Percentiles rank a stretch among this genome's conserved stretches.
Evolutionary conservation across 2,113 vertebrate species (phyloP).

Genomic region (Laterallus jamaicensis): DNA sequence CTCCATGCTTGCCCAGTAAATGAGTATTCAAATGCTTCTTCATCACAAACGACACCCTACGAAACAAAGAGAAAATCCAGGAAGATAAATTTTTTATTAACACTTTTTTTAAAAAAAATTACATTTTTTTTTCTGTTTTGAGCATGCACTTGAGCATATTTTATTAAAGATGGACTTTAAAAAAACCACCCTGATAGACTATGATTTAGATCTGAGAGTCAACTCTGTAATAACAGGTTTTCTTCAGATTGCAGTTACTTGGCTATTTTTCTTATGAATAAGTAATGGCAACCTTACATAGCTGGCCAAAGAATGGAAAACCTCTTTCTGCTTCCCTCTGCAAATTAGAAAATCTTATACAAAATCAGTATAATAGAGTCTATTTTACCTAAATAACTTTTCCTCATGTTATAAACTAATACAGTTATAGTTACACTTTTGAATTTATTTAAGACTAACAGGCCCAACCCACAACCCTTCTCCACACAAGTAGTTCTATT

Average conservation of each 20-base stretch:
- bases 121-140: background rate
- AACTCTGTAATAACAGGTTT: background rate
- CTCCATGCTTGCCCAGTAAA: constrained; percentile 93
- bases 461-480: background rate
- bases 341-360: background rate
- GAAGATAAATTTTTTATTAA: background rate
- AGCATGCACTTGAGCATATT: background rate
- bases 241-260: background rate
- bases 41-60: constrained; percentile 98
- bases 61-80: constrained; percentile 52
- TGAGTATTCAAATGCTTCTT: constrained; percentile 98
- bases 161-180: background rate
- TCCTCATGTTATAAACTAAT: background rate
- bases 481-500: background rate
- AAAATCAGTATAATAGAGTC: background rate
- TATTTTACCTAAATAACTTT: background rate
- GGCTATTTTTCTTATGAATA: background rate
- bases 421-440: background rate
- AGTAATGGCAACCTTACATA: background rate
- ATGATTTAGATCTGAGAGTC: background rate
- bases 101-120: background rate
- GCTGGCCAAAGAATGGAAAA: background rate
- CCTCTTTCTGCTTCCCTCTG: background rate
- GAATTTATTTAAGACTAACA: background rate
- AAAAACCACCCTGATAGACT: background rate